phyloP scores from a whole-genome alignment of 2,888 invertebrate species.

The Doris montereyensis region DNA sequence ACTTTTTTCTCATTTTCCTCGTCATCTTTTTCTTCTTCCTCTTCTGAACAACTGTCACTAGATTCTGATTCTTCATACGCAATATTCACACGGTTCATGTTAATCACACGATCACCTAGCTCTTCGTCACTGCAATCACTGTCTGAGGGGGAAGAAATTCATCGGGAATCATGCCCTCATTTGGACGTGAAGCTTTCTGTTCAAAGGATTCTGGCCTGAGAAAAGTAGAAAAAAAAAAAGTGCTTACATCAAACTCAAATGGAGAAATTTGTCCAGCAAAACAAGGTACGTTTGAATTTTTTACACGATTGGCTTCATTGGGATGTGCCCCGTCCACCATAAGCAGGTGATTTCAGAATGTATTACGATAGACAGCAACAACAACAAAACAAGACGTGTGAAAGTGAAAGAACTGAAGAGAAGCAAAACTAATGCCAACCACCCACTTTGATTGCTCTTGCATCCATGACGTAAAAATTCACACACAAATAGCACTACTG shows the following conservation, averaged over 20 bases:
- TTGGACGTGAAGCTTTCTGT: slow-evolving; percentile 43
- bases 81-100: slow-evolving; percentile 55
- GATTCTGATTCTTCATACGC: slow-evolving; percentile 48
- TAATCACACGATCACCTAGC: slow-evolving; percentile 54
- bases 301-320: too few species aligned
- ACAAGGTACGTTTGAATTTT: not conserved
- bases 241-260: not conserved
- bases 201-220: slow-evolving; percentile 64
- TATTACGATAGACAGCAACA: too few species aligned
- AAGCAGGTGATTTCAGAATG: too few species aligned
- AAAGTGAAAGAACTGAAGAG: not conserved
- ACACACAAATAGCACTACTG: too few species aligned
- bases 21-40: slow-evolving; percentile 36
- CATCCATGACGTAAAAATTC: too few species aligned
- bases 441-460: too few species aligned
- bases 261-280: not conserved
- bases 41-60: slow-evolving; percentile 33
- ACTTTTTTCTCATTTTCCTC: not conserved
- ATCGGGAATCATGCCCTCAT: slow-evolving; percentile 58
- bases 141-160: slow-evolving; percentile 68
- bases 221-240: slow-evolving; percentile 18
- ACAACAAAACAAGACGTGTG: not conserved
- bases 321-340: too few species aligned
- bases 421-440: too few species aligned
- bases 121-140: slow-evolving; percentile 53